Evolutionary conservation across 2,888 invertebrate genomes (phyloP), one percentile per base, ranked within the genome.

Genomic region (Autographa pulchrina): DNA sequence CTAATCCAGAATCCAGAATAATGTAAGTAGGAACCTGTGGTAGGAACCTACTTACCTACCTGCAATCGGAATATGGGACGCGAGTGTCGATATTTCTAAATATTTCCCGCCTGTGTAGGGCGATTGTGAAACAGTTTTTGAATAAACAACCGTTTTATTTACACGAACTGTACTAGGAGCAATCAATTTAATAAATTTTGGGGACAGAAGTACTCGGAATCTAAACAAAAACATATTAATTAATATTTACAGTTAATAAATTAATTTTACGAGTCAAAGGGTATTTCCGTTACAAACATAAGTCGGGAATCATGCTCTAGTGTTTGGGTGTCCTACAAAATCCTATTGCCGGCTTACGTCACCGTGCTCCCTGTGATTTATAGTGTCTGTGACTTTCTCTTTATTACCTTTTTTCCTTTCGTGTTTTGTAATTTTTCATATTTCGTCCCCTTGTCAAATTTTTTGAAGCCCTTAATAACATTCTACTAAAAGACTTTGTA

Each of bases 361-460:
- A 76, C 75, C 77, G 85, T 84, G 86, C 68, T 71, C 75, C 74
- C 76, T 75, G 88, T 90, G 89, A 92, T 92, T 92, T 91, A 90
- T 91, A 69, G 85, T 87, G 89, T 89, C 90, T 89, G 84, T 73
- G 87, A 85, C 87, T 89, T 88, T 86, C 81, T 79, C 85, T 85
- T 88, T 86, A 85, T 88, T 84, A 78, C 76, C 76, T 83, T 78
- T 81, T 38, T 48, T 48, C 62, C 72, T 81, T 85, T 84, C 77
- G 80, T 78, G 81, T 80, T 78, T 79, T 72, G 74, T 69, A 72
- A 81, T 83, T 81, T 83, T 83, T 75, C 68, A 63, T 69, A 64
- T 82, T 82, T 84, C n/a, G 16, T 73, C 69, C 72, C 79, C 77
- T 74, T 70, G 54, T 62, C 76, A 82, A 77, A 75, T 72, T 84